Evolutionary conservation across 2,797 vertebrate genomes (phyloP).

Genomic region (Trichosurus vulpecula): DNA sequence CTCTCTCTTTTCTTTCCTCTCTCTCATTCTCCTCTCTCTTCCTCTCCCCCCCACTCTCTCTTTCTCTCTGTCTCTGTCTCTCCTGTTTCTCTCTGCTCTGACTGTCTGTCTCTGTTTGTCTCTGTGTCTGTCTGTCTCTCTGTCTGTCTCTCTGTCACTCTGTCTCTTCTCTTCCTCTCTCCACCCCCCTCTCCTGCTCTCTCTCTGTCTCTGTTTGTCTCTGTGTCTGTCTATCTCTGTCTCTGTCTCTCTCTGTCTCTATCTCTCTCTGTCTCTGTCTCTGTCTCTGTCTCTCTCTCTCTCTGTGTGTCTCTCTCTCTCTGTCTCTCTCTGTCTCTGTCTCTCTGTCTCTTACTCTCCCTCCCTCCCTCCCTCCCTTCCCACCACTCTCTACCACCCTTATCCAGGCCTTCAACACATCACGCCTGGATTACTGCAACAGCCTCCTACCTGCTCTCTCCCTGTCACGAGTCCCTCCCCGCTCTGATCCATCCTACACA

Average conservation of each 20-base stretch:
- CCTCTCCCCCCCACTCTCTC: background rate
- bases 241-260: too few relatives aligned
- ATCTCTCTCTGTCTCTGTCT: background rate
- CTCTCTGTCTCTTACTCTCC: background rate
- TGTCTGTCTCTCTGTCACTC: too few relatives aligned
- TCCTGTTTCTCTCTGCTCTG: background rate
- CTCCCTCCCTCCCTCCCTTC: too few relatives aligned
- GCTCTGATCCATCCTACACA: conserved; percentile 62
- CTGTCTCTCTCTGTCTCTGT: background rate
- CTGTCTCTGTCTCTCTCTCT: background rate
- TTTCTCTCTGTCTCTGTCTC: background rate
- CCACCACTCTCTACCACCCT: background rate
- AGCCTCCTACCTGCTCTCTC: conserved; percentile 51
- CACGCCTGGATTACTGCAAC: background rate
- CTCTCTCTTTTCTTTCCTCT: too few relatives aligned
- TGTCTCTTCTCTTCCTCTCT: too few relatives aligned
- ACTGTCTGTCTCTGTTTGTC: background rate
- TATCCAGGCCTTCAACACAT: background rate
- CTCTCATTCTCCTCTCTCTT: background rate
- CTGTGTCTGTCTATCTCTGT: too few relatives aligned
- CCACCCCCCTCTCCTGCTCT: rapidly evolving
- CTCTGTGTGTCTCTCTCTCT: background rate
- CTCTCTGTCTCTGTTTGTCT: too few relatives aligned
- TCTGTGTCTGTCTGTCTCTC: background rate
- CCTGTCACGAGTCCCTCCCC: conserved; percentile 59